These are phyloP conservation scores for Labeo catla DNA, from an alignment of 2,113 vertebrate genomes.

Conservation along the genomic window DNA sequence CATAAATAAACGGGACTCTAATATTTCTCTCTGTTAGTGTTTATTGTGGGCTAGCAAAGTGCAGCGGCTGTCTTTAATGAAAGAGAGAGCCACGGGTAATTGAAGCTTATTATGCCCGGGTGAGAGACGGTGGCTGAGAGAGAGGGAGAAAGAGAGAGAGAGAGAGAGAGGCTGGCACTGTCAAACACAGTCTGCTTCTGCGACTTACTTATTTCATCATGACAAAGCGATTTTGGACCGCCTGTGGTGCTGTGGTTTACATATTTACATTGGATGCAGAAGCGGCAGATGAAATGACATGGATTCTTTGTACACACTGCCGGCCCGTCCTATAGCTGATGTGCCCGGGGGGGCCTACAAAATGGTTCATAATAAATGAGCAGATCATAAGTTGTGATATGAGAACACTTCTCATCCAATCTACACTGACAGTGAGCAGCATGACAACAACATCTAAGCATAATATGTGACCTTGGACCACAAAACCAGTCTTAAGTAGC, in stretches of 20 bases:
- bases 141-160: conserved; percentile 35
- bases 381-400: conserved; percentile 12
- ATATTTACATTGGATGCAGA: conserved; percentile 73
- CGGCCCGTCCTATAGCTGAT: background rate
- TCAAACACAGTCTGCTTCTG: conserved; percentile 72
- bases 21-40: conserved; percentile 89
- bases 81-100: conserved; percentile 86
- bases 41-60: conserved; percentile 89
- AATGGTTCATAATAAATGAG: conserved; percentile 22
- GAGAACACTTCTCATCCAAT: conserved; percentile 8
- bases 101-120: conserved; percentile 88
- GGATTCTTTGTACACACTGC: conserved; percentile 47
- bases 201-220: conserved; percentile 74
- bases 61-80: conserved; percentile 88
- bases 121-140: conserved; percentile 63
- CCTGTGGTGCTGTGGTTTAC: conserved; percentile 69
- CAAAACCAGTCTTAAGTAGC: too few species aligned
- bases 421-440: background rate
- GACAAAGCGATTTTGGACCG: conserved; percentile 72
- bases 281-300: conserved; percentile 66
- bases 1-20: conserved; percentile 90
- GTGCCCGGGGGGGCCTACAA: background rate
- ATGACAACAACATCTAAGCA: background rate
- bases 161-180: conserved; percentile 60
- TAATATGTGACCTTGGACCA: background rate